Conservation (phyloP, 2,888 invertebrate genomes). For the Ochlodes sylvanus region DNA sequence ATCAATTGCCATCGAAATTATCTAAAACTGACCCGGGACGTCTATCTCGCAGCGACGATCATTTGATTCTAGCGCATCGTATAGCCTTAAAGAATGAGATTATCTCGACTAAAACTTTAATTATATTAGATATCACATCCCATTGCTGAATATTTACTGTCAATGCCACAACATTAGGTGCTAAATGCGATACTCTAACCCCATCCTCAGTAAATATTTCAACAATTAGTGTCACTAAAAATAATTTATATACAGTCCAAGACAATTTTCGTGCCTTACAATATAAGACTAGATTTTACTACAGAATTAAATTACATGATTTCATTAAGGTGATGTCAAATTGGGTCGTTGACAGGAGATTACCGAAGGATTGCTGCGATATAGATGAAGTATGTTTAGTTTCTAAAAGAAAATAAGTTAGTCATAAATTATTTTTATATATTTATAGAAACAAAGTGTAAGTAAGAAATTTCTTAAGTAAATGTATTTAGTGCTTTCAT, state of each 20-base stretch:
- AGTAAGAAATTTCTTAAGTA: conserved; percentile 25
- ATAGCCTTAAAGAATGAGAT: conserved; percentile 70
- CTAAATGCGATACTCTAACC: conserved; percentile 47
- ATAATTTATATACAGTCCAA: conserved; percentile 77
- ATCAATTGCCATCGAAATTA: conserved; percentile 62
- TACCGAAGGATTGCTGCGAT: conserved; percentile 26
- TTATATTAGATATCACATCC: conserved; percentile 78
- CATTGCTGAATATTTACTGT: conserved; percentile 72
- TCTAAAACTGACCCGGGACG: conserved; percentile 51
- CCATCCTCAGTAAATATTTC: conserved; percentile 67
- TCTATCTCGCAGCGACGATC: conserved; percentile 65
- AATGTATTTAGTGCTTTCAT: conserved; percentile 28
- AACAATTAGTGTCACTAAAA: conserved; percentile 69
- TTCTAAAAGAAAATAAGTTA: conserved; percentile 32
- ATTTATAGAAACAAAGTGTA: conserved; percentile 23
- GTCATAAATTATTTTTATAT: conserved; percentile 13
- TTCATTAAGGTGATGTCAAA: conserved; percentile 58
- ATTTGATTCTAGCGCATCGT: conserved; percentile 56
- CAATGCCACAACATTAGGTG: conserved; percentile 50
- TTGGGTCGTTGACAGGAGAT: conserved; percentile 43
- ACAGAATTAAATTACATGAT: conserved; percentile 70
- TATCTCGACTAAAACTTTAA: conserved; percentile 65
- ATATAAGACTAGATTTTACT: conserved; percentile 84
- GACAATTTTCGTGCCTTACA: conserved; percentile 74
- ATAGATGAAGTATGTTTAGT: background rate